A percentile compares a stretch with the other conserved stretches of the same genome.
Conservation (phyloP, 2,888 invertebrate genomes). For the Psococerastis gibbosa region DNA sequence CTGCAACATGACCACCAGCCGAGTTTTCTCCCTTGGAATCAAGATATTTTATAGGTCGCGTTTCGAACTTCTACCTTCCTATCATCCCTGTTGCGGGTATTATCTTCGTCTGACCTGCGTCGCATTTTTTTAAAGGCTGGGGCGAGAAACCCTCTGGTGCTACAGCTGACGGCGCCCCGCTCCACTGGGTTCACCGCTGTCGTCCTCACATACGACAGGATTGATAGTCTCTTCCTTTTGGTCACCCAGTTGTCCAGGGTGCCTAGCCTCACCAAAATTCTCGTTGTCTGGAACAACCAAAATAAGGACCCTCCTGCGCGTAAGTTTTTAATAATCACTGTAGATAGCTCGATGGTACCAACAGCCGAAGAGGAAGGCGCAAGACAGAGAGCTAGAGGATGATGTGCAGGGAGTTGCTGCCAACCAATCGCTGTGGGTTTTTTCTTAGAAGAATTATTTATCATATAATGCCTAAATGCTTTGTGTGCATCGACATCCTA, state of each 20-base stretch:
- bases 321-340: no score
- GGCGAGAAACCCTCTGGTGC: constrained; percentile 43
- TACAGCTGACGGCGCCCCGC: constrained; percentile 70
- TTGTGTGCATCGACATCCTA: no score
- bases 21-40: no score
- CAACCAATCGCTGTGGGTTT: no score
- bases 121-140: neutral
- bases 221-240: constrained; percentile 71
- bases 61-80: no score
- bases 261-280: constrained; percentile 75
- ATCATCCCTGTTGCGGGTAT: no score
- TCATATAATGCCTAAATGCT: no score
- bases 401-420: no score
- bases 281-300: constrained; percentile 95
- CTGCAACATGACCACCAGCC: no score
- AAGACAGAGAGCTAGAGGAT: no score
- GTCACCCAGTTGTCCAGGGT: constrained; percentile 70
- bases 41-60: neutral
- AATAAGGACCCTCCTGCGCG: constrained; percentile 72
- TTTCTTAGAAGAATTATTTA: neutral
- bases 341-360: no score
- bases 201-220: constrained; percentile 81
- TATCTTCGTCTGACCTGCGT: neutral
- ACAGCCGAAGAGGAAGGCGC: no score
- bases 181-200: constrained; percentile 89